Conservation (phyloP, 2,797 vertebrate genomes). For the Rhadinocentrus ornatus region DNA sequence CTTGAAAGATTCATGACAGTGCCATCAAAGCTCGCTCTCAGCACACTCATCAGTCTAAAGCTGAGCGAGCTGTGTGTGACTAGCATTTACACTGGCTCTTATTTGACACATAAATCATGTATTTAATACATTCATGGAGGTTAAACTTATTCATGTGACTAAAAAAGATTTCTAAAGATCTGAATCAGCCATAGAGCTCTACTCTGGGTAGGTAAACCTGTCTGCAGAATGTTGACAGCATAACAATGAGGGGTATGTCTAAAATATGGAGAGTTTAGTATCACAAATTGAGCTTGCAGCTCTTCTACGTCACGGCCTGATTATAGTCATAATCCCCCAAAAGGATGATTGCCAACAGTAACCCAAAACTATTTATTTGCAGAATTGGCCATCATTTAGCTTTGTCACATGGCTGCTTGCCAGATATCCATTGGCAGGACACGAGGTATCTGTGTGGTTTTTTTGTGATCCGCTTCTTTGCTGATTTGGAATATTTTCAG, state of each 20-base stretch:
- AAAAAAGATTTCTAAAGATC: background rate
- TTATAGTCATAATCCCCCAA: conserved; percentile 1
- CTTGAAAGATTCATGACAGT: conserved; percentile 1
- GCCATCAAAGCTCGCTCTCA: background rate
- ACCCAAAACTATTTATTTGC: background rate
- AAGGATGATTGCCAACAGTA: background rate
- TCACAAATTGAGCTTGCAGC: background rate
- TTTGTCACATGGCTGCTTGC: background rate
- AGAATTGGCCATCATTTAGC: background rate
- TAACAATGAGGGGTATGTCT: background rate
- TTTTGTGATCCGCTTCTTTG: background rate
- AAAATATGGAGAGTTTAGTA: background rate
- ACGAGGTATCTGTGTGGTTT: background rate
- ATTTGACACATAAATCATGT: conserved; percentile 6
- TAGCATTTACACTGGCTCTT: background rate
- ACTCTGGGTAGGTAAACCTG: background rate
- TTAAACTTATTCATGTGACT: background rate
- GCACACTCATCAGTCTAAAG: background rate
- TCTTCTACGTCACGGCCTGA: background rate
- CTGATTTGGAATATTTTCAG: background rate
- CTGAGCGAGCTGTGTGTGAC: conserved; percentile 14
- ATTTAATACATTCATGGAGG: conserved; percentile 14
- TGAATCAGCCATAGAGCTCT: background rate
- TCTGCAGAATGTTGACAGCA: background rate
- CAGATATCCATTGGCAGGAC: background rate